Conservation (phyloP, 2,888 invertebrate species). For the Cantharis rustica region DNA sequence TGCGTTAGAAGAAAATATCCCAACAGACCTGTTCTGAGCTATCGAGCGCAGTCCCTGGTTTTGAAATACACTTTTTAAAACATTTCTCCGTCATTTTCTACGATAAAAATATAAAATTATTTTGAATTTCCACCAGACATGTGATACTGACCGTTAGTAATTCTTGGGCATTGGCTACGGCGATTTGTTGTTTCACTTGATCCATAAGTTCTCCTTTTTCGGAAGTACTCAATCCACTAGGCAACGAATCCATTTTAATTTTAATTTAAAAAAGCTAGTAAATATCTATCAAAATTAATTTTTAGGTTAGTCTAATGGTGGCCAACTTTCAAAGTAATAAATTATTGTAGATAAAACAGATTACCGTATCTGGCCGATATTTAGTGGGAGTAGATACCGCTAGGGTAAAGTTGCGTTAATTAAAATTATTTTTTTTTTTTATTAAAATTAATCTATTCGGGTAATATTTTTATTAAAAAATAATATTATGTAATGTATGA, state of each 20-base stretch:
- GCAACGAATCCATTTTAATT: constrained; percentile 63
- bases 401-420: neutral
- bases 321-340: neutral
- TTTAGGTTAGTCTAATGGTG: neutral
- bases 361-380: neutral
- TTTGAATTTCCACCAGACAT: constrained; percentile 17
- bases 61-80: constrained; percentile 90
- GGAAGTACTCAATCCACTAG: constrained; percentile 64
- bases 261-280: constrained; percentile 6
- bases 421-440: too few species aligned
- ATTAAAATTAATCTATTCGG: too few species aligned
- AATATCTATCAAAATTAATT: neutral
- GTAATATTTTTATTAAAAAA: too few species aligned
- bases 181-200: constrained; percentile 93
- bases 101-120: constrained; percentile 44
- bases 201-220: constrained; percentile 91
- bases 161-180: constrained; percentile 92
- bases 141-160: constrained; percentile 71
- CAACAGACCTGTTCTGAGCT: constrained; percentile 76
- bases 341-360: neutral
- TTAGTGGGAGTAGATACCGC: neutral
- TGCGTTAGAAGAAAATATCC: neutral
- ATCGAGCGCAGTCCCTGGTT: constrained; percentile 88
- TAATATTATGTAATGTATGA: too few species aligned
- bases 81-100: constrained; percentile 98